Evolutionary conservation across 2,113 vertebrate species (phyloP).

Genomic region (Crypturellus undulatus): DNA sequence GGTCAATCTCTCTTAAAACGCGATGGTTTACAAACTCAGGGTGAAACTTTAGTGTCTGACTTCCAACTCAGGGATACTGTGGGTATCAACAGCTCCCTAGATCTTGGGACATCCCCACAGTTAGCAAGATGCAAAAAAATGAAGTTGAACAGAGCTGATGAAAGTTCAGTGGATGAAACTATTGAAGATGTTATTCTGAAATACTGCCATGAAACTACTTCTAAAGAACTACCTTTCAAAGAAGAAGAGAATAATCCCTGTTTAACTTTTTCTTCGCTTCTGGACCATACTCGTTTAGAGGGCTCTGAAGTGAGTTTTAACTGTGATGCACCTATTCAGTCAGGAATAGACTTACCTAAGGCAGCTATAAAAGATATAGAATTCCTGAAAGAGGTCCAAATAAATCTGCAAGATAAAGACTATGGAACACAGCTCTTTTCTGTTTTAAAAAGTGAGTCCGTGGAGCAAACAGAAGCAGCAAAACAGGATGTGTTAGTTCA

Average conservation of each 20-base stretch:
- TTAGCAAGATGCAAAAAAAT: conserved; percentile 41
- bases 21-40: conserved; percentile 74
- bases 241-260: conserved; percentile 72
- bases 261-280: conserved; percentile 67
- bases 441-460: conserved; percentile 67
- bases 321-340: conserved; percentile 82
- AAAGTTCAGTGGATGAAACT: conserved; percentile 62
- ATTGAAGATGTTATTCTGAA: conserved; percentile 86
- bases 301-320: conserved; percentile 83
- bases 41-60: conserved; percentile 64
- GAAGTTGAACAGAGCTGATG: conserved; percentile 14
- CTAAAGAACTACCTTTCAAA: conserved; percentile 48
- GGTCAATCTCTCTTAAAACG: conserved; percentile 73
- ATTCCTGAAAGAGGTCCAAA: conserved; percentile 77
- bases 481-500: conserved; percentile 30
- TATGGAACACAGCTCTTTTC: conserved; percentile 80
- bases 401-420: conserved; percentile 81
- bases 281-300: conserved; percentile 36
- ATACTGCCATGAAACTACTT: conserved; percentile 71
- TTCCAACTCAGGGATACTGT: conserved; percentile 71
- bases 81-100: conserved; percentile 31
- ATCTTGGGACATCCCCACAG: conserved; percentile 39
- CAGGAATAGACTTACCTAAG: conserved; percentile 62
- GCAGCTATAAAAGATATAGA: conserved; percentile 71
- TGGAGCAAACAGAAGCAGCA: not conserved